Conservation (phyloP, 2,797 vertebrate genomes). For the Simalia tracyae region DNA sequence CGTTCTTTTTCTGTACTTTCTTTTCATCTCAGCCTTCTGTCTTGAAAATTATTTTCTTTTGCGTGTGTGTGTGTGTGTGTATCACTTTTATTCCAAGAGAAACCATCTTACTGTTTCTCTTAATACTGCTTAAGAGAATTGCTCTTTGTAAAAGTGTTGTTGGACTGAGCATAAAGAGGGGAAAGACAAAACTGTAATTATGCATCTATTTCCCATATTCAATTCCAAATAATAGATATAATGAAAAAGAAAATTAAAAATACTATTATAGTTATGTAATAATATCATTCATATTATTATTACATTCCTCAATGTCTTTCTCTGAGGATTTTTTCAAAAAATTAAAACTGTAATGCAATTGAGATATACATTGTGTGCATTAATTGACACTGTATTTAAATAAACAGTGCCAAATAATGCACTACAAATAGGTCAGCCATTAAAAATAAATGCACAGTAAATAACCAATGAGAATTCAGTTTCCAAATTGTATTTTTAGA, state of each 20-base stretch:
- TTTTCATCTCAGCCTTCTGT: slow-evolving; percentile 56
- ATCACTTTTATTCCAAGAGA: slow-evolving; percentile 69
- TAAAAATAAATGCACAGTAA: neutral
- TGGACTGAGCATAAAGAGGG: slow-evolving; percentile 63
- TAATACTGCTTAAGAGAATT: slow-evolving; percentile 51
- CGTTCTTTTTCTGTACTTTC: slow-evolving; percentile 53
- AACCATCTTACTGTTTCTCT: slow-evolving; percentile 66
- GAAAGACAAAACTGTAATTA: slow-evolving; percentile 53
- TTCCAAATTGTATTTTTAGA: slow-evolving; percentile 29
- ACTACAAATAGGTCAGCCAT: slow-evolving; percentile 3
- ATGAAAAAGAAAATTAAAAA: slow-evolving; percentile 42
- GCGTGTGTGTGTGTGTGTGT: slow-evolving; percentile 60
- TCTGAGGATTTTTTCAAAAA: slow-evolving; percentile 61
- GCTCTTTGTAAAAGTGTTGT: slow-evolving; percentile 57
- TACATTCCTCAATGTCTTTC: slow-evolving; percentile 70
- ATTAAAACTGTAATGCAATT: slow-evolving; percentile 33
- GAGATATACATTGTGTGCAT: neutral
- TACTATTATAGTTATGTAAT: slow-evolving; percentile 52
- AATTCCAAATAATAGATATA: slow-evolving; percentile 53
- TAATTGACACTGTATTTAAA: slow-evolving; percentile 5
- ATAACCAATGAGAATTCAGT: slow-evolving; percentile 22
- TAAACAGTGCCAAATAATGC: slow-evolving; percentile 24
- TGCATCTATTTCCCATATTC: slow-evolving; percentile 51
- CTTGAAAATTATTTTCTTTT: slow-evolving; percentile 17
- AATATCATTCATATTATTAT: no score